Conservation (phyloP, 35 echinoderm and acorn worm genomes). For the Lytechinus variegatus region DNA sequence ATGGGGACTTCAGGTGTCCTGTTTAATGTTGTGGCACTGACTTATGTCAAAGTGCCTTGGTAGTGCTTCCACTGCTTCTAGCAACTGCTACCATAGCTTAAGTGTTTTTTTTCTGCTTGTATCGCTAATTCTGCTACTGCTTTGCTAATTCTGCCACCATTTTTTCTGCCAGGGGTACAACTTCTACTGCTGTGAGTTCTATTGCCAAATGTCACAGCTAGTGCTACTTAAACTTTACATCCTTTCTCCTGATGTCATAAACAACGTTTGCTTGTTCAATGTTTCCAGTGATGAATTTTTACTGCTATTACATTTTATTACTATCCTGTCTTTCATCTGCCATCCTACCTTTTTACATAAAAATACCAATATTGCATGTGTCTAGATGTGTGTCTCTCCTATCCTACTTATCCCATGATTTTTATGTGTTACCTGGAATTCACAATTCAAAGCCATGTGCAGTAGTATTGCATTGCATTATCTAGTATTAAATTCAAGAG, state of each 20-base stretch:
- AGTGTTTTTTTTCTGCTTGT: not conserved
- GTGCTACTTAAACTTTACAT: not conserved
- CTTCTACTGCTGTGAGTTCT: not conserved
- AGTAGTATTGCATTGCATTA: not conserved
- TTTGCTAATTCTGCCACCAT: not conserved
- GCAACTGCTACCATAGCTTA: not conserved
- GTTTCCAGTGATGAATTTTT: not conserved
- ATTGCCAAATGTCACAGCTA: not conserved
- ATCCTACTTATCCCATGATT: not conserved
- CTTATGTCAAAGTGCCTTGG: too few species aligned
- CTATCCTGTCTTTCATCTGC: not conserved
- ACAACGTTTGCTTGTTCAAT: not conserved
- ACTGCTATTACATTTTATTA: not conserved
- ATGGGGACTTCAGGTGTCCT: too few species aligned
- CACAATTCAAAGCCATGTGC: not conserved
- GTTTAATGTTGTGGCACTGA: too few species aligned
- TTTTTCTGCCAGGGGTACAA: not conserved
- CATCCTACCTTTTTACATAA: not conserved
- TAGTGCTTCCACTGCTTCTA: not conserved
- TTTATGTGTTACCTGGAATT: not conserved
- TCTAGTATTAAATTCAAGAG: too few species aligned
- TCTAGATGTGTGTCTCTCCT: not conserved
- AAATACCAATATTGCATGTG: not conserved
- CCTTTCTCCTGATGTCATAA: not conserved
- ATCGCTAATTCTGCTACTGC: not conserved